A percentile compares a stretch with the other conserved stretches of the same genome.
Conservation (phyloP, 1,140 invertebrate genomes). For the Idris sp. region DNA sequence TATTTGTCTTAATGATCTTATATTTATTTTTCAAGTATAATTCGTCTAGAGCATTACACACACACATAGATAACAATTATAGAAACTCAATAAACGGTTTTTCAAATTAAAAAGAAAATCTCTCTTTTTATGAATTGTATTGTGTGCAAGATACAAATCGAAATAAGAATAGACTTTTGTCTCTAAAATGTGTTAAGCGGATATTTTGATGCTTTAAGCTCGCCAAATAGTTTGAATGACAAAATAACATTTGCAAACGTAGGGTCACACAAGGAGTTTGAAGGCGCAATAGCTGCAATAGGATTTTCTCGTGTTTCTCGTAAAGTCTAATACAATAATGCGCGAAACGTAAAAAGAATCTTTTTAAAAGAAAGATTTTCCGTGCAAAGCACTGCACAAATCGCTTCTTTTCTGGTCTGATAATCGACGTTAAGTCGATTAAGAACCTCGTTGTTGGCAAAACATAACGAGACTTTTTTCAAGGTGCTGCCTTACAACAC, state of each 20-base stretch:
- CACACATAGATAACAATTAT: too few relatives aligned
- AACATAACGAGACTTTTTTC: slow-evolving; percentile 38
- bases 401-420: slow-evolving; percentile 65
- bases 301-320: slow-evolving; percentile 57
- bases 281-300: slow-evolving; percentile 49
- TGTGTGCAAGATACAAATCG: slow-evolving; percentile 23
- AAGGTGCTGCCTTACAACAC: slow-evolving; percentile 29
- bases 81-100: too few relatives aligned
- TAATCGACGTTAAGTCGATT: slow-evolving; percentile 64
- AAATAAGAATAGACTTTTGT: slow-evolving; percentile 56
- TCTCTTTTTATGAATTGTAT: too few relatives aligned
- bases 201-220: slow-evolving; percentile 54
- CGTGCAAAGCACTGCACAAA: slow-evolving; percentile 54
- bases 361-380: slow-evolving; percentile 61
- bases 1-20: too few relatives aligned
- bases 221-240: slow-evolving; percentile 56
- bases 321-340: slow-evolving; percentile 57
- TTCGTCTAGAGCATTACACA: too few relatives aligned
- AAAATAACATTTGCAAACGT: slow-evolving; percentile 58
- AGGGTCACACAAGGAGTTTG: slow-evolving; percentile 54
- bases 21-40: too few relatives aligned
- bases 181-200: slow-evolving; percentile 50
- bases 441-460: slow-evolving; percentile 54
- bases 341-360: slow-evolving; percentile 46
- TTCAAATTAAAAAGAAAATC: too few relatives aligned